These are phyloP conservation scores for Halichoerus grypus DNA, from an alignment of 2,113 vertebrate species.

Conservation along the genomic window DNA sequence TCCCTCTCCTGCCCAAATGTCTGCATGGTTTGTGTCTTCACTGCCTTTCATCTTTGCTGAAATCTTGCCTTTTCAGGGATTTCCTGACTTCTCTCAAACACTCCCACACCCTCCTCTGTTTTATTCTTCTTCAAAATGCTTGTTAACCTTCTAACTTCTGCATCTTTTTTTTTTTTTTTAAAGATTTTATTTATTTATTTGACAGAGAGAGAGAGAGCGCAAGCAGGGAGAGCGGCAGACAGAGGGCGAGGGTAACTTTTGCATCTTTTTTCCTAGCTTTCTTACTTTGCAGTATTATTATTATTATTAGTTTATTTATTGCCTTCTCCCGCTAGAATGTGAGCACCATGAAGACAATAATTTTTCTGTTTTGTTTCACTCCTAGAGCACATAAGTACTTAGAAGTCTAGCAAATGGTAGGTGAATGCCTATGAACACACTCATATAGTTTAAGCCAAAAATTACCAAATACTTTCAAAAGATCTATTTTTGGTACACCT, in stretches of 20 bases:
- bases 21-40: background rate
- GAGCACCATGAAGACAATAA: background rate
- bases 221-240: no score
- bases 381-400: background rate
- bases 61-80: background rate
- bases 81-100: background rate
- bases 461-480: background rate
- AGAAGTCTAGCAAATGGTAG: background rate
- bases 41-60: background rate
- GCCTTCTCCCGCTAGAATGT: background rate
- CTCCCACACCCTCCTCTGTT: background rate
- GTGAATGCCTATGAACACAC: background rate
- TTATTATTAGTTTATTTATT: background rate
- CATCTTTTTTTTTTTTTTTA: background rate
- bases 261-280: background rate
- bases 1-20: no score
- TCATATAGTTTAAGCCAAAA: background rate
- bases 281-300: background rate
- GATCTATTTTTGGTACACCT: background rate
- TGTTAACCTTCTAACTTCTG: background rate
- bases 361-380: background rate
- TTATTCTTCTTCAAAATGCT: background rate
- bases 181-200: no score
- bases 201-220: no score
- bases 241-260: background rate